Evolutionary conservation across 2,113 vertebrate species (phyloP).

Genomic region (Syngnathoides biaculeatus): DNA sequence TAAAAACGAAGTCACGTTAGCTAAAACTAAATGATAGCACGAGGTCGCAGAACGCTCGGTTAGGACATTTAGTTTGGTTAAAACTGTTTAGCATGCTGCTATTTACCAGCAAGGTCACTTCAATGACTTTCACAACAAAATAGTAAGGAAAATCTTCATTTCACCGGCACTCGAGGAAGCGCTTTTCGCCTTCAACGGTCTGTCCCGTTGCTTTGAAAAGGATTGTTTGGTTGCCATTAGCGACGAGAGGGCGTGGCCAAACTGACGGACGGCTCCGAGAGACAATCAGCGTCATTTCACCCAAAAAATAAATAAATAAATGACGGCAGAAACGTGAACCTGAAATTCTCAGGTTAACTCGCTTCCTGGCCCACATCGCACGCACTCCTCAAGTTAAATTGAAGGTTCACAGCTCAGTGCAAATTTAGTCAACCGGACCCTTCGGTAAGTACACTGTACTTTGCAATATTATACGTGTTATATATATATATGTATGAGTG

Average conservation of each 20-base stretch:
- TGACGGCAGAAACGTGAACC: constrained; percentile 1
- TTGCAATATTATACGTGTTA: neutral
- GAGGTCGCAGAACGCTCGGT: neutral
- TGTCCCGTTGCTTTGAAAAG: no score
- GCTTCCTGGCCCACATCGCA: neutral
- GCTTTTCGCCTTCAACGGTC: neutral
- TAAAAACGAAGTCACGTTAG: neutral
- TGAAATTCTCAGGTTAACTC: constrained; percentile 4
- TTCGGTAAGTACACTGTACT: neutral
- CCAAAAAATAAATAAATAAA: no score
- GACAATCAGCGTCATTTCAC: constrained; percentile 33
- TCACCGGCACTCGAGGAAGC: constrained; percentile 22
- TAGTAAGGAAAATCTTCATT: neutral
- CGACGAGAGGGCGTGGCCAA: neutral
- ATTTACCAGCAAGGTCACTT: neutral
- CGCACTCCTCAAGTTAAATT: neutral
- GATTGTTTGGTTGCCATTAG: constrained; percentile 54
- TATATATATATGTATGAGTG: neutral
- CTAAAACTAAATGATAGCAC: neutral
- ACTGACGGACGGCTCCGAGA: constrained; percentile 12
- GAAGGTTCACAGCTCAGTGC: neutral
- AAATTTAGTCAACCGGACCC: neutral
- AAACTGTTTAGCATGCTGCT: neutral
- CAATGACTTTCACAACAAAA: neutral
- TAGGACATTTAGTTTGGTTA: neutral